These are phyloP conservation scores for Phallusia fumigata DNA, from an alignment of 23 tunicate species.

Conservation along the genomic window DNA sequence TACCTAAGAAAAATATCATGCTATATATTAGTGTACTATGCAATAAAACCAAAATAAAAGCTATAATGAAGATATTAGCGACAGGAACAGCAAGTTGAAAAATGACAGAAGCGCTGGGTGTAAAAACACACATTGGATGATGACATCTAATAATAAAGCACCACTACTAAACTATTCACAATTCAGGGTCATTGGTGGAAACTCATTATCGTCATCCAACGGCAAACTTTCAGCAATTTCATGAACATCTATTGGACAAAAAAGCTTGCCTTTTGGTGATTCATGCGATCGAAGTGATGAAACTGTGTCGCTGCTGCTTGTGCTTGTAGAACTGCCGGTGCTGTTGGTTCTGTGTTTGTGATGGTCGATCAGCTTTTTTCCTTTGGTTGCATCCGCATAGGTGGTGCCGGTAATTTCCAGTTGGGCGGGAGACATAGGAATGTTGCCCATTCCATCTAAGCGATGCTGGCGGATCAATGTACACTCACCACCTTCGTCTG, in stretches of 20 bases:
- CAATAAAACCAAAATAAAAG: too few species aligned
- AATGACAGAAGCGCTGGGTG: too few species aligned
- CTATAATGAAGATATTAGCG: too few species aligned
- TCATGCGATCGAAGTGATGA: slow-evolving; percentile 19
- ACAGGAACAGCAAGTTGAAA: too few species aligned
- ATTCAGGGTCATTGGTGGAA: slow-evolving; percentile 55
- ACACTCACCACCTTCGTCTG: slow-evolving; percentile 73
- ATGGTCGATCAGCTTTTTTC: slow-evolving; percentile 10
- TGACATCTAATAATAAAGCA: background rate
- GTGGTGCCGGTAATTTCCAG: slow-evolving; percentile 25
- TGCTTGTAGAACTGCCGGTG: slow-evolving; percentile 58
- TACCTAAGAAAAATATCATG: too few species aligned
- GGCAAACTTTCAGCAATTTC: slow-evolving; percentile 53
- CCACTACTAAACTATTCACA: slow-evolving; percentile 18
- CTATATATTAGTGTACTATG: too few species aligned
- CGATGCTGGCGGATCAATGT: slow-evolving; percentile 66
- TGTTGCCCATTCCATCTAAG: slow-evolving; percentile 18
- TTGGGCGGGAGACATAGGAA: slow-evolving; percentile 14
- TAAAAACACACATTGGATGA: background rate
- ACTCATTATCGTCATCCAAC: slow-evolving; percentile 53
- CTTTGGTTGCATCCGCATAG: slow-evolving; percentile 65
- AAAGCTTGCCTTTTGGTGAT: slow-evolving; percentile 54
- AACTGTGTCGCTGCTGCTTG: slow-evolving; percentile 38
- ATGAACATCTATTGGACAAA: slow-evolving; percentile 43
- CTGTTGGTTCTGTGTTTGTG: slow-evolving; percentile 36